Evolutionary conservation across 1,140 invertebrate species (phyloP), one percentile per base, ranked within the genome.

Genomic region (Euglossa dilemma): DNA sequence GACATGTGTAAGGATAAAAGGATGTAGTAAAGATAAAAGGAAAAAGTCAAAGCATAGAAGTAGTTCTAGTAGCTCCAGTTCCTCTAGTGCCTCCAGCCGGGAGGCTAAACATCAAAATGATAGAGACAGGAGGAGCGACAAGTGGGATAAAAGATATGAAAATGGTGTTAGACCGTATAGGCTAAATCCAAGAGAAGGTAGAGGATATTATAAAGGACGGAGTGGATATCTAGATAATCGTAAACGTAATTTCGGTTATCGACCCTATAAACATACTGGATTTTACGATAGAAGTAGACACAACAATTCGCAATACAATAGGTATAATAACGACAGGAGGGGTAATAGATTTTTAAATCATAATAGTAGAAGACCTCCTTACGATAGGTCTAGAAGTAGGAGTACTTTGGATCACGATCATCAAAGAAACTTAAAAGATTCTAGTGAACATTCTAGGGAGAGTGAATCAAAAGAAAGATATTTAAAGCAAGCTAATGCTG

Each of bases 251-350:
- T 74, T 59, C 20, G 57, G 67, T 16, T 88, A 77, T 36, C 61
- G 84, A 67, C 74, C 80, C 20, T 88, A 88, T 16, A 91, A 88
- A 73, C 74, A 86, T 43, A 69, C 89, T 36, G 87, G 83, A 76
- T 91, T 89, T 89, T 87, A 91, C 36, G 87, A 91, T 61, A 90
- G 87, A 79, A 91, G 90, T 83, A 88, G 83, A 47, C 80, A 88
- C 28, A 90, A 85, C 16, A 90, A 90, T 84, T 64, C 75, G 50
- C 87, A 87, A 50, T 87, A 88, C 72, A 84, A 86, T 80, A 88
- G 88, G 82, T 87, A 88, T 61, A 84, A 88, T 75, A 87, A 86
- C 61, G 79, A 88, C 0, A 88, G 84, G 16, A 89, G 83, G 20
- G 71, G 61, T 20, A 70, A 66, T 50, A 84, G 90, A 69, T 80